Evolutionary conservation across 2,888 invertebrate species (phyloP).

Genomic region (Pheosia tremula): DNA sequence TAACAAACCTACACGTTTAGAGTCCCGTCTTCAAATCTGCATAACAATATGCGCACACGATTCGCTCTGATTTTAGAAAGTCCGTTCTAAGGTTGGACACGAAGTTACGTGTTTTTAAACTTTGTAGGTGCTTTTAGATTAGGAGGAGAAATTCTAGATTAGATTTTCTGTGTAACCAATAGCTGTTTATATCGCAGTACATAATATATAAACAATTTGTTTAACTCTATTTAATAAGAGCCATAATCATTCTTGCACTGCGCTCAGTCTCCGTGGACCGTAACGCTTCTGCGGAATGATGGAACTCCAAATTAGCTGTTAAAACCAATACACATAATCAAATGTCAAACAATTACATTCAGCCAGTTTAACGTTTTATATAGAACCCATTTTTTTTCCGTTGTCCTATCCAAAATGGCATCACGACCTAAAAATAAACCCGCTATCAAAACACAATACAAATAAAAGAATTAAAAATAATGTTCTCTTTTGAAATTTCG

Average conservation of each 20-base stretch:
- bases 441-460: constrained; percentile 18
- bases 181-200: no score
- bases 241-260: no score
- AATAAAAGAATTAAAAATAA: constrained; percentile 28
- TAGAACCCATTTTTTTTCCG: background rate
- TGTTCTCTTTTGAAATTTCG: constrained; percentile 32
- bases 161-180: no score
- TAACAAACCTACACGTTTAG: constrained; percentile 65
- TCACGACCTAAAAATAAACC: constrained; percentile 11
- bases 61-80: constrained; percentile 38
- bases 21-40: constrained; percentile 61
- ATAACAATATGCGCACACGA: constrained; percentile 53
- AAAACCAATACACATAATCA: background rate
- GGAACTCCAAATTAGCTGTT: constrained; percentile 1
- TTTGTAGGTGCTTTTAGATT: background rate
- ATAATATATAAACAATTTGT: no score
- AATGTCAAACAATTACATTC: background rate
- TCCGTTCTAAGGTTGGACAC: constrained; percentile 11
- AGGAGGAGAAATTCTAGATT: no score
- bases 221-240: no score
- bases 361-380: background rate
- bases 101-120: constrained; percentile 14
- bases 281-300: no score
- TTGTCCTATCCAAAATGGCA: constrained; percentile 9
- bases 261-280: no score